phyloP scores from a whole-genome alignment of 2,888 invertebrate species.

The Eilema sororculum region DNA sequence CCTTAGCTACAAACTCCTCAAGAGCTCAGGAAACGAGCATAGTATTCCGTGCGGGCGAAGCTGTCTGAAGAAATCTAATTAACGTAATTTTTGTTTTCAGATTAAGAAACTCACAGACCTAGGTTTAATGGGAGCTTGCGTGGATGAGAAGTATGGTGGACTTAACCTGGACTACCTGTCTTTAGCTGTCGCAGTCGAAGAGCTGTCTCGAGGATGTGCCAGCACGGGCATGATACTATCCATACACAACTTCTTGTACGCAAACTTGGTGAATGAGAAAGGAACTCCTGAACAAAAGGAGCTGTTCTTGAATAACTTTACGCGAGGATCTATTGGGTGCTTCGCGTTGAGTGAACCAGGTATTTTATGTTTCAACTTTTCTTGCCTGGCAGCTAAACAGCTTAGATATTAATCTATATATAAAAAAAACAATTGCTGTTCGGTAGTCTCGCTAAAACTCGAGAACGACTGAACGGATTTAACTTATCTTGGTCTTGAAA shows the following conservation, averaged over 20 bases:
- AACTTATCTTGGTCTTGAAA: no score
- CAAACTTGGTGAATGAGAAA: slow-evolving; percentile 89
- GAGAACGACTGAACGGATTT: no score
- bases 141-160: slow-evolving; percentile 89
- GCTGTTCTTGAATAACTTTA: slow-evolving; percentile 88
- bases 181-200: slow-evolving; percentile 92
- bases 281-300: slow-evolving; percentile 90
- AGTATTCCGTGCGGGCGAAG: no score
- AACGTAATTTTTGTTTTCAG: slow-evolving; percentile 65
- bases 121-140: slow-evolving; percentile 90
- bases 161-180: slow-evolving; percentile 90
- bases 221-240: slow-evolving; percentile 92
- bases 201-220: slow-evolving; percentile 92
- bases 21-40: no score
- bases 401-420: no score
- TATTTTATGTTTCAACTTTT: slow-evolving; percentile 50
- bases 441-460: no score
- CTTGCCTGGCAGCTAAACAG: no score
- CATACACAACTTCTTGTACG: slow-evolving; percentile 93
- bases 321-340: slow-evolving; percentile 90
- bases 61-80: no score
- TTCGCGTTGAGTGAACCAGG: slow-evolving; percentile 94
- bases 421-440: no score
- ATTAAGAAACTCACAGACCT: slow-evolving; percentile 90
- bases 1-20: no score